Conservation (phyloP, 2,888 invertebrate species). For the Phrixothrix hirtus region DNA sequence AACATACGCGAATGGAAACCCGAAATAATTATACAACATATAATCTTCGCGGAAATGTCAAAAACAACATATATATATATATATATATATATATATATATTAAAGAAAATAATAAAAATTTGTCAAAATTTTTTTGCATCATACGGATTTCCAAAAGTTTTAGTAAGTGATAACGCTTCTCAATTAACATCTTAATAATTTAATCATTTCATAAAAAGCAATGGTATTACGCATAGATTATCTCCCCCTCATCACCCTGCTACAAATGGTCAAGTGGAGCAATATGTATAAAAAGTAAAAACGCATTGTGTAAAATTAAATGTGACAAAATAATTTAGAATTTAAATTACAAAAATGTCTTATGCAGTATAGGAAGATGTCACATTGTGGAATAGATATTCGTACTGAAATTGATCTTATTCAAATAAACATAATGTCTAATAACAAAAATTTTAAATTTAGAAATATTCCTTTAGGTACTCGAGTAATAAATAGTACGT, state of each 20-base stretch:
- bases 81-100: too few species aligned
- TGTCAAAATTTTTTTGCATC: constrained; percentile 26
- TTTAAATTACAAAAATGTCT: constrained; percentile 14
- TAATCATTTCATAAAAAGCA: constrained; percentile 14
- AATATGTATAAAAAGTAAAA: constrained; percentile 29
- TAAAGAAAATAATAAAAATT: constrained; percentile 25
- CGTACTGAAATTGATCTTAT: too few species aligned
- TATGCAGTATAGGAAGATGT: constrained; percentile 24
- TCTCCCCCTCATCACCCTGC: constrained; percentile 31
- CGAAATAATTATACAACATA: too few species aligned
- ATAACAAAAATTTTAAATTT: too few species aligned
- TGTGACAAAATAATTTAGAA: neutral
- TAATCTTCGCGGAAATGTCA: too few species aligned
- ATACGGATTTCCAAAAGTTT: constrained; percentile 26
- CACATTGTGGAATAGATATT: constrained; percentile 11
- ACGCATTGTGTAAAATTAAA: constrained; percentile 8
- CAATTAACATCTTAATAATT: constrained; percentile 32
- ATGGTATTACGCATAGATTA: constrained; percentile 28
- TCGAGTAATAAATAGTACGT: too few species aligned
- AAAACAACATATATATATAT: too few species aligned
- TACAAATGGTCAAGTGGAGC: constrained; percentile 28
- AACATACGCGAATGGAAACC: too few species aligned
- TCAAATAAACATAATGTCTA: too few species aligned
- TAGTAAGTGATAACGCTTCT: constrained; percentile 34
- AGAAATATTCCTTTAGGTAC: too few species aligned